Evolutionary conservation across 2,888 invertebrate species (phyloP).

Genomic region (Carpatolechia fugitivella): DNA sequence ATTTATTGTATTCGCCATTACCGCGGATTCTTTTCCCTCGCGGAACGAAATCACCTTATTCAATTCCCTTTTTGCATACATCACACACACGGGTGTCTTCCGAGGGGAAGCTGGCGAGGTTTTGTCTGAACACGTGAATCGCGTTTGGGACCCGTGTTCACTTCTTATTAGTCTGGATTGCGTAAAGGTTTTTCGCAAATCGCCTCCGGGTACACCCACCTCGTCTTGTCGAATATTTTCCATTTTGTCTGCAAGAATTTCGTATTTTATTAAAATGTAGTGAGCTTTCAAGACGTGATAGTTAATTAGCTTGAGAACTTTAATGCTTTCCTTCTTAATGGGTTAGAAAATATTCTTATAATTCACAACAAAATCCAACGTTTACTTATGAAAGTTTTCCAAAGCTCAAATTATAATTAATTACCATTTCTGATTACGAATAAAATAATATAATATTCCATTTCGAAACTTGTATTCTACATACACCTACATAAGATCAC

Average conservation of each 20-base stretch:
- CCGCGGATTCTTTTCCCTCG: slow-evolving; percentile 76
- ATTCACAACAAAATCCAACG: too few species aligned
- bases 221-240: slow-evolving; percentile 24
- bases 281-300: neutral
- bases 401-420: too few species aligned
- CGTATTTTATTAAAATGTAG: slow-evolving; percentile 9
- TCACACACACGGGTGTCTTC: slow-evolving; percentile 68
- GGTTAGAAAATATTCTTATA: neutral
- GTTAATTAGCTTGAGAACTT: slow-evolving; percentile 5
- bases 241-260: slow-evolving; percentile 23
- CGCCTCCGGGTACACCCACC: slow-evolving; percentile 44
- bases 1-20: slow-evolving; percentile 80
- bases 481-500: too few species aligned
- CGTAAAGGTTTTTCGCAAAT: slow-evolving; percentile 66
- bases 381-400: neutral
- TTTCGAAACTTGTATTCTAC: too few species aligned
- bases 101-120: slow-evolving; percentile 60
- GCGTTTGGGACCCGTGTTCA: slow-evolving; percentile 73
- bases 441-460: too few species aligned
- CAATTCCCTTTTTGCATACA: slow-evolving; percentile 80
- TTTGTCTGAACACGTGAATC: slow-evolving; percentile 76
- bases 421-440: too few species aligned
- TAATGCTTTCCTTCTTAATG: neutral
- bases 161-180: slow-evolving; percentile 75
- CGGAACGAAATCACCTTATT: slow-evolving; percentile 78